Evolutionary conservation across 2,113 vertebrate species (phyloP), one percentile per base, ranked within the genome.

Genomic region (Tragelaphus buxtoni): DNA sequence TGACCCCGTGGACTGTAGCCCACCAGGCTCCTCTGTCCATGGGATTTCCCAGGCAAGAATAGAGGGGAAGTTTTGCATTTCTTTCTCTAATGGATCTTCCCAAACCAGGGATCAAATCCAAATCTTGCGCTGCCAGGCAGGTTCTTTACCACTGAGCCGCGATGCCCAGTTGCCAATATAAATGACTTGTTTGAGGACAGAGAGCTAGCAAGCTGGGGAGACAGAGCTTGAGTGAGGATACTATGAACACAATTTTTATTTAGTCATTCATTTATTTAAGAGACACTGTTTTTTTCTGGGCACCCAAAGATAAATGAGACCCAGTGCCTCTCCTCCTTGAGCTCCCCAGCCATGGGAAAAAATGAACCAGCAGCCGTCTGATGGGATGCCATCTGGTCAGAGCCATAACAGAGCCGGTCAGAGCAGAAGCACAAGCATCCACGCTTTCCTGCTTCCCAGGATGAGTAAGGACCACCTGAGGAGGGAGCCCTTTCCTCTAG

Each of bases 401-500:
- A 55, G 18, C 8, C 10, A 9, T 4, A 10, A 5, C 4, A 9
- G 22, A 11, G 24, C 20, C 58, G 12, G 8, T 9, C 20, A 13
- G 47, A 80, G 35, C 9, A 49, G 5, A 56, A 24, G 1, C 7
- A 1, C 2, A 13, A 1, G 22, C 17, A n/a, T 9, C 30, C 9
- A 72, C 17, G 1, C 7, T 53, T 14, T 45, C 12, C 32, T 72
- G 22, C 28, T 69, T 35, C 20, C 53, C 7, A 12, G 17, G 6
- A 7, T 6, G 20, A 35, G 7, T 45, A 16, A 76, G 22, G 24
- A 60, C 28, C 2, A 20, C 18, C 14, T 3, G 35, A 20, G 3
- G 4, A 11, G 24, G 32, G 8, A 63, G 32, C 2, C 6, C 39
- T 58, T 60, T 60, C 28, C 1, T 55, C 39, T 60, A 56, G 47